Base-by-base conservation (phyloP, 2,888 invertebrate species). In the Smittia aterrima region DNA sequence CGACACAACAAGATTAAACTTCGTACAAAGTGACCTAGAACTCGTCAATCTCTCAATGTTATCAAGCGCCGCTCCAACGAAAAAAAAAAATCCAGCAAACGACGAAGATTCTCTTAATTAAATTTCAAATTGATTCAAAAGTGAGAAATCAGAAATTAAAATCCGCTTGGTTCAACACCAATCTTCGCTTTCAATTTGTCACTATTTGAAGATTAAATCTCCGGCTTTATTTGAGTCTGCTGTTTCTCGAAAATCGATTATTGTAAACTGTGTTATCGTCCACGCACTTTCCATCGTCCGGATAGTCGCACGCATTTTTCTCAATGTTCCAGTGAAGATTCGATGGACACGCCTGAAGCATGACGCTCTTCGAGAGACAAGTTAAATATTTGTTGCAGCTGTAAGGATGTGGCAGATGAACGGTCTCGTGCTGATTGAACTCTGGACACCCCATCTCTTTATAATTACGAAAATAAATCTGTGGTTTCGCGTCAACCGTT, bases 301-400 rank as follows among this genome's bases (percentile, higher is more conserved):
- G 67, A 67, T 67, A 67, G 9, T 67, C 67, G 22, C 67, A 67
- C 13, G n/a, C 7, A 67, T 67, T 67, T 67, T 67, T 67, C 67
- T 67, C 67, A 6, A 67, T 67, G 38, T 47, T 67, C 67, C 67
- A 67, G 41, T 67, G 67, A 11, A 67, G 38, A 67, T 67, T 41
- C 3, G 38, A 40, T 1, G 67, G 67, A 24, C 67, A 67, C 4
- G 24, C 1, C 20, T 67, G 67, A 9, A 41, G 41, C 41, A 67
- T 20, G 13, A 67, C 67, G 24, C 41, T 67, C 41, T 41, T 67
- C 41, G 67, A 41, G 3, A 67, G 24, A n/a, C 67, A 67, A n/a
- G 67, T 67, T 24, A 67, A n/a, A 16, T 67, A 67, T 24, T 67
- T 67, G 4, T 41, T 22, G 24, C 67, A 67, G 20, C 40, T 40